Conservation (phyloP, 2,797 vertebrate species). For the Ambastaia sidthimunki region DNA sequence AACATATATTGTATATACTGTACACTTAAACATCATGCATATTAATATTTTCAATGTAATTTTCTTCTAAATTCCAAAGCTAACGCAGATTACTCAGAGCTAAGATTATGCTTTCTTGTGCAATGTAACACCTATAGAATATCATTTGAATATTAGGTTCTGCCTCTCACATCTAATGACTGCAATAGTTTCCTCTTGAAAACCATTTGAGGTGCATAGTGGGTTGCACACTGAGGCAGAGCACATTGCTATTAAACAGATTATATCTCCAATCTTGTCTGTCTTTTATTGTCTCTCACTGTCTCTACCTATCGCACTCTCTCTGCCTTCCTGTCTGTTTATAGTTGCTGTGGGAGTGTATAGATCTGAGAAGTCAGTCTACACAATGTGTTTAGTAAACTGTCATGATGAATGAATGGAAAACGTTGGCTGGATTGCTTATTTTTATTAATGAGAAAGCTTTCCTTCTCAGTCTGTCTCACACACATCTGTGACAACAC, state of each 20-base stretch:
- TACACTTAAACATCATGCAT: not conserved
- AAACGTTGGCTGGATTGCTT: slow-evolving; percentile 71
- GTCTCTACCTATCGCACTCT: slow-evolving; percentile 22
- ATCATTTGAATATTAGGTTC: not conserved
- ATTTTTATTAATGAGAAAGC: slow-evolving; percentile 65
- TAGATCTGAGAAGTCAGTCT: slow-evolving; percentile 71
- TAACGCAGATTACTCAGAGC: not conserved
- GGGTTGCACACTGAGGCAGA: not conserved
- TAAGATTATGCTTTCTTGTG: not conserved
- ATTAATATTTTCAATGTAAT: not conserved
- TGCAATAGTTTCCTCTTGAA: not conserved
- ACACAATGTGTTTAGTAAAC: slow-evolving; percentile 71
- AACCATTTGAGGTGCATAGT: not conserved
- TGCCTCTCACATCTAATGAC: not conserved
- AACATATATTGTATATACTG: no score
- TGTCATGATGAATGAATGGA: slow-evolving; percentile 76
- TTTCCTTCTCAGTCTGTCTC: slow-evolving; percentile 41
- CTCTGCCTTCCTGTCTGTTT: slow-evolving; percentile 55
- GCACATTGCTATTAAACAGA: slow-evolving; percentile 1
- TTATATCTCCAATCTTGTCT: not conserved
- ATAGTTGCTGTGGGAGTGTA: slow-evolving; percentile 71
- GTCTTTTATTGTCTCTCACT: slow-evolving; percentile 22
- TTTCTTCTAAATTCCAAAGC: not conserved
- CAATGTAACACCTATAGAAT: not conserved
- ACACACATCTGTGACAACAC: slow-evolving; percentile 16